Evolutionary conservation across 2,113 vertebrate species (phyloP), one percentile per base, ranked within the genome.

Genomic region (western clawed frog (Xenopus tropicalis)): DNA sequence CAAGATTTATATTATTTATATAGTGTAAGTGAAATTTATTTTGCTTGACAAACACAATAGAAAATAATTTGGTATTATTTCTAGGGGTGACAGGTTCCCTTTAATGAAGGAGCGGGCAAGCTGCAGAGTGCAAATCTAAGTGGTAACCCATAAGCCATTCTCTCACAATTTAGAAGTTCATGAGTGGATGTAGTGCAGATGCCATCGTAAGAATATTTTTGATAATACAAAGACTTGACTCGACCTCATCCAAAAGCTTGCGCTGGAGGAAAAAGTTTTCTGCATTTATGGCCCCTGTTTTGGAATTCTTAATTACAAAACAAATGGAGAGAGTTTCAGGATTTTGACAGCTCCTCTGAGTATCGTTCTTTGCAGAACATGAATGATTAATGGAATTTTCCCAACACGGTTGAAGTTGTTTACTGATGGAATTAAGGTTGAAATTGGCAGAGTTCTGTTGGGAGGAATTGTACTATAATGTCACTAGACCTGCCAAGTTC

Each of bases 311-410:
- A 90, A 90, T 91, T 90, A 88, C 82, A 79, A 86, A 90, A 84
- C 81, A 88, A 88, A 88, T 88, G 86, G 85, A 86, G 85, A 88
- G 83, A 82, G 81, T 79, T 85, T 81, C 82, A 82, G 78, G 68
- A 74, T 86, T 79, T 81, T 87, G 87, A 89, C 86, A 89, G 86
- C 80, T 87, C 87, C 83, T 91, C 86, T 87, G 89, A 87, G 87
- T 84, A 83, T 83, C 83, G 83, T 87, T 90, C 85, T 88, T 89
- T 75, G 69, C 79, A 83, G 84, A 85, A 90, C 87, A 86, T 88
- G 85, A 90, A 90, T 90, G 89, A 91, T 91, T 89, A 90, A 90
- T 91, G 87, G 89, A 87, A 90, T 89, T 91, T 88, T 83, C 85
- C 86, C 84, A 89, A 86, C 83, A 85, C 85, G 81, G 85, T 89